Base-by-base conservation (phyloP, 2,797 vertebrate species). In the Acrossocheilus fasciatus region DNA sequence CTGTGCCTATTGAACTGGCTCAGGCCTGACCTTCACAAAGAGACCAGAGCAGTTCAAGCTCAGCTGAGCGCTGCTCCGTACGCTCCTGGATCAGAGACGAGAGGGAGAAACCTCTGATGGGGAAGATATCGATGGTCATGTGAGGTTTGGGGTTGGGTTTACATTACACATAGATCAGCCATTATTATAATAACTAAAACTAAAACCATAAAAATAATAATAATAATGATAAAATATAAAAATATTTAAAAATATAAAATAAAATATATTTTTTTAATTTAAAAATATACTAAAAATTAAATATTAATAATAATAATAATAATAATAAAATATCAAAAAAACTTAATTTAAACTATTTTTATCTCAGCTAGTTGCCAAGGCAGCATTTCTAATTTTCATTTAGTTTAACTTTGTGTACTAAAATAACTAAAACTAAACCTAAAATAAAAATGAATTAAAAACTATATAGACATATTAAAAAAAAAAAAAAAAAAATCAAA, bases 1-100 rank as follows among this genome's bases (percentile, higher is more conserved):
- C 96, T 97, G 96, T 93, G 95, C 91, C 95, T 96, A 94, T 97
- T 96, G 95, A 96, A 59, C 89, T 89, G 87, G 92, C 93, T 92
- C 92, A 95, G 91, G 90, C 91, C 93, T 93, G 91, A 88, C 93
- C 89, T 93, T 93, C 91, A 92, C 92, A 93, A 92, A 90, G 30
- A 83, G 69, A 80, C 45, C 14, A 17, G 76, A 62, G 68, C n/a
- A 14, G 26, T 3, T 75, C 47, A 52, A 34, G 34, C 41, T 1
- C 9, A 14, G 57, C 84, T 50, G 9, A 72, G 8, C 2, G 36
- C 20, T 15, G 30, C 39, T 74, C 17, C 36, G 30, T n/a, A 52
- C 39, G 45, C 68, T 26, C 23, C 4, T 10, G 6, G 17, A 68
- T 47, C 41, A 7, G 17, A 43, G 59, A 54, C 20, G 17, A 2